A percentile compares a stretch with the other conserved stretches of the same genome.
Evolutionary conservation across 2,888 invertebrate genomes (phyloP).

Genomic region (Drosophila setosimentum): DNA sequence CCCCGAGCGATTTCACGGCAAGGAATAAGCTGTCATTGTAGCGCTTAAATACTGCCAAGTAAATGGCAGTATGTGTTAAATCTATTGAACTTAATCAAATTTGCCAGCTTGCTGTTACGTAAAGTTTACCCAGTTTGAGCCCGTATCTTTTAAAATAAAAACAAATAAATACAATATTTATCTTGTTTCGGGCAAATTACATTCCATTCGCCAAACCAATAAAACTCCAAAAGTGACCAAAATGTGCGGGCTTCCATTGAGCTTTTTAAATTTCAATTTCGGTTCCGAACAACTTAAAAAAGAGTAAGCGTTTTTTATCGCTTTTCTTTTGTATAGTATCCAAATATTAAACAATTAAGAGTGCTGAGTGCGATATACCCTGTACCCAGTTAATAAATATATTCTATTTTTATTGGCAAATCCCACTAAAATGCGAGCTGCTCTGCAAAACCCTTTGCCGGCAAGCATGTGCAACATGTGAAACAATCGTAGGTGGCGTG

Average conservation of each 20-base stretch:
- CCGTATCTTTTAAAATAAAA: conserved; percentile 14
- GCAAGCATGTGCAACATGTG: too few species aligned
- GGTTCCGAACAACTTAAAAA: background rate
- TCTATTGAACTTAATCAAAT: conserved; percentile 64
- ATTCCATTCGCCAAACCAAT: background rate
- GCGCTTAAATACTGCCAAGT: conserved; percentile 51
- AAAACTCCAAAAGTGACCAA: background rate
- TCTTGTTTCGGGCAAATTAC: background rate
- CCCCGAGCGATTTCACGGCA: conserved; percentile 3
- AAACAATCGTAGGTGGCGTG: too few species aligned
- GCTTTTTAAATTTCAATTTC: conserved; percentile 6
- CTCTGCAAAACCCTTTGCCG: too few species aligned
- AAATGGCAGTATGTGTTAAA: conserved; percentile 43
- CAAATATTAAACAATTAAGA: too few species aligned
- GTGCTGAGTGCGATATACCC: too few species aligned
- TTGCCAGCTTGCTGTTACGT: conserved; percentile 32
- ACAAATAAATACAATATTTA: conserved; percentile 13
- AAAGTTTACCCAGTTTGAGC: conserved; percentile 25
- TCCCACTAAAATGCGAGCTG: too few species aligned
- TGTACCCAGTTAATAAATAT: too few species aligned
- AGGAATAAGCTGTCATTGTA: conserved; percentile 21
- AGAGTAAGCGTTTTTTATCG: background rate
- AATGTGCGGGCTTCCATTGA: background rate
- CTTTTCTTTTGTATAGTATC: background rate
- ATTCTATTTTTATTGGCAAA: too few species aligned